A percentile compares a stretch with the other conserved stretches of the same genome.
Conservation (phyloP, 1,140 invertebrate genomes). For the Bombus picipes region DNA sequence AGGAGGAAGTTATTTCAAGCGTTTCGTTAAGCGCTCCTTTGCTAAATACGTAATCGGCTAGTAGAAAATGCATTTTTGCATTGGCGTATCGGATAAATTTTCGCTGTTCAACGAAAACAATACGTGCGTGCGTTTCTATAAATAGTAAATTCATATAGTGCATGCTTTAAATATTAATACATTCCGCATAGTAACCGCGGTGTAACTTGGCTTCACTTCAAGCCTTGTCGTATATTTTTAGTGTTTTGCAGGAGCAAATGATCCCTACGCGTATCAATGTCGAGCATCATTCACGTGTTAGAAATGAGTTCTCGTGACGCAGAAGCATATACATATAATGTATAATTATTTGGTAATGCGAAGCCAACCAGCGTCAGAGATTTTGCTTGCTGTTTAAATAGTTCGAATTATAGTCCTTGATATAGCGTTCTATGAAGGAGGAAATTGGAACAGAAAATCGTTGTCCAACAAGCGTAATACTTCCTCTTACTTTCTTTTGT, state of each 20-base stretch:
- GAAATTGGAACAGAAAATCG: neutral
- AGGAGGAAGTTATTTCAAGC: neutral
- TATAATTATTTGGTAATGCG: conserved; percentile 9
- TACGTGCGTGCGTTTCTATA: too few relatives aligned
- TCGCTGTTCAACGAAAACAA: too few relatives aligned
- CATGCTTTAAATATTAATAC: conserved; percentile 20
- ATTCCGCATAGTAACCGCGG: neutral
- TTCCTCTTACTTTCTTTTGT: neutral
- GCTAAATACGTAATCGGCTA: neutral
- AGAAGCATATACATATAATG: too few relatives aligned
- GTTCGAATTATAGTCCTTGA: neutral
- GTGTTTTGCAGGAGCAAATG: conserved; percentile 22
- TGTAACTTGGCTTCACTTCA: neutral
- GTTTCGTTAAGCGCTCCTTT: neutral
- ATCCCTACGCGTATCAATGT: conserved; percentile 29
- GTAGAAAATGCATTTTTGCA: neutral
- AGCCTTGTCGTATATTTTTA: conserved; percentile 51
- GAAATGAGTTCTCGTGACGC: conserved; percentile 22
- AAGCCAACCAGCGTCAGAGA: too few relatives aligned
- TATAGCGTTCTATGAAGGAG: neutral
- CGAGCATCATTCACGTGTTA: conserved; percentile 49
- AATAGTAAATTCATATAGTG: neutral
- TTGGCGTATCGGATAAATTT: neutral
- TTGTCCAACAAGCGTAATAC: too few relatives aligned
- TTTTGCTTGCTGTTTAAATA: neutral